Evolutionary conservation across 1,140 invertebrate species (phyloP), one percentile per base, ranked within the genome.

Genomic region (Cherax quadricarinatus): DNA sequence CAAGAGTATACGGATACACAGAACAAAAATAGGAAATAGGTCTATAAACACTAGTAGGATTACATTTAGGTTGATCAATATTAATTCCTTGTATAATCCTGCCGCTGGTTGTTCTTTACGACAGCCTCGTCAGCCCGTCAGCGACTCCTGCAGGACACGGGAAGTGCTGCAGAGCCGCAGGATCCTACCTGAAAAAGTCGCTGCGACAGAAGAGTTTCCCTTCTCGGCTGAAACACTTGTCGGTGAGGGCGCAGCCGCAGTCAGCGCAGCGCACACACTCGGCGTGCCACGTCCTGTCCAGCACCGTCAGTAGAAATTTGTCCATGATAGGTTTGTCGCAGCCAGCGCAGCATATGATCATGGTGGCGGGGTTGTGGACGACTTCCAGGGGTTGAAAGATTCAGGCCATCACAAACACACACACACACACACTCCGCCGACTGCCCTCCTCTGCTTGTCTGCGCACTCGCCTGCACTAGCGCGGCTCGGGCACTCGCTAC

Each of bases 291-390:
- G 98, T 98, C 94, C 98, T 96, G 95, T 99, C 99, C 95, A 99
- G 96, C 94, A 99, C 98, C 95, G 99, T 99, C 93, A 99, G 96
- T 94, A 99, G 97, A 96, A 98, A 99, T 95, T 99, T 98, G 96
- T 99, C 99, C 96, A 99, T 96, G 95, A 99, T 99, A 94, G 98
- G 98, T 95, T 98, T 98, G 95, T 99, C 98, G 96, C 99, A 99
- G 95, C 98, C 98, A 94, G 98, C 98, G 96, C 99, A 99, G 94
- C 97, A 97, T 95, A 97, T 97, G 95, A 97, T 96, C 96, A 95
- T 97, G 82, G 51, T 94, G 85, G 91, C 86, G 85, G 84, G 89
- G 24, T 80, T 73, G 79, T 66, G 41, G 79, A 14, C 60, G 57
- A 60, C 51, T 91, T 6, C 48, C 49, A 24, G 82, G 62, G 41